Base-by-base conservation (phyloP, 2,113 vertebrate species). In the Strix uralensis region DNA sequence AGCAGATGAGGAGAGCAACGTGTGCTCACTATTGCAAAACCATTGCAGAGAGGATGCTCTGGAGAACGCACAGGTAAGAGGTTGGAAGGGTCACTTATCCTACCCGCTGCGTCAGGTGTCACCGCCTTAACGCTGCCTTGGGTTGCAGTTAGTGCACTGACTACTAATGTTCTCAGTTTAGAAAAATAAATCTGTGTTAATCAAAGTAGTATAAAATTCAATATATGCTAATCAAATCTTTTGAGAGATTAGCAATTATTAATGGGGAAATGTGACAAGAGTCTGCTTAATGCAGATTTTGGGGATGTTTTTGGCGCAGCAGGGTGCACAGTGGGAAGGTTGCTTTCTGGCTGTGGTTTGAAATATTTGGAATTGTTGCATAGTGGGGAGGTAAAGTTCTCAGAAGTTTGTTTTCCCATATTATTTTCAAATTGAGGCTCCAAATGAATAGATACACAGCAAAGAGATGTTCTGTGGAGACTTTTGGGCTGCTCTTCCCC, bases 251-350 rank as follows among this genome's bases (percentile, higher is more conserved):
- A 88, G 61, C 22, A 57, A 2, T 52, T 82, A 36, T 61, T 85
- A 61, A 47, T 1, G 4, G 81, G 6, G 19, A 63, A 90, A 44
- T 10, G 19, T 0, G 4, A 79, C 44, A 62, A 73, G 55, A 75
- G 32, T 44, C 32, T 26, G 5, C 13, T 85, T 51, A 15, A 20
- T 2, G 13, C n/a, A 34, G 57, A 27, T 61, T 94, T 79, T 32
- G 19, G 52, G 66, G 70, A 5, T 44, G 10, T 5, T 74, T 57
- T 36, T 66, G 32, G 32, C 0, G 0, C 67, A 47, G 57, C 36
- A n/a, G 57, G 23, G 13, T 0, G 2, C 10, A 3, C 15, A 32
- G 80, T 2, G 3, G 21, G 46, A 19, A 46, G 1, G 26, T 2
- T 19, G 49, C n/a, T 71, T 51, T 22, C 47, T 22, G 27, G 15